Conservation (phyloP, 2,888 invertebrate genomes). For the Danaus chrysippus region DNA sequence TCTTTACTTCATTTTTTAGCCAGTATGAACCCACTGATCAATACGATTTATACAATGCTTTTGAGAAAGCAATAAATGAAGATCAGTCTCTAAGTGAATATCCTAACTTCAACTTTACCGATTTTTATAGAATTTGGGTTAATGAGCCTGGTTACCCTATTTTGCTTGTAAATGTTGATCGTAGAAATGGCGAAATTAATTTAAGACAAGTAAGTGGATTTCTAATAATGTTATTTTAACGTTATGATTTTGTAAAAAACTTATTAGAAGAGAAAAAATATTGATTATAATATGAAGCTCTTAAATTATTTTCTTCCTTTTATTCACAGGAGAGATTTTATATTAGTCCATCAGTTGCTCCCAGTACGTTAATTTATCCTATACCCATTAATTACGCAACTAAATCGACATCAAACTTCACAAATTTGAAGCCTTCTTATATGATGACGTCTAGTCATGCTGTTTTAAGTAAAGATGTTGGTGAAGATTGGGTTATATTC, state of each 20-base stretch:
- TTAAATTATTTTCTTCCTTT: neutral
- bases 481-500: conserved; percentile 80
- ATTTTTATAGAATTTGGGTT: conserved; percentile 81
- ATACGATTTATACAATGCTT: conserved; percentile 66
- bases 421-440: conserved; percentile 46
- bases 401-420: conserved; percentile 53
- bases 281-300: neutral
- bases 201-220: conserved; percentile 58
- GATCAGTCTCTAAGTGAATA: conserved; percentile 53
- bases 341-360: conserved; percentile 54
- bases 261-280: neutral
- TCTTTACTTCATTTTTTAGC: conserved; percentile 42
- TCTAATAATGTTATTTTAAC: neutral
- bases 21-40: conserved; percentile 67
- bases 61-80: conserved; percentile 56
- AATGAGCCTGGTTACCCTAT: conserved; percentile 81
- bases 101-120: conserved; percentile 53
- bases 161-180: conserved; percentile 68
- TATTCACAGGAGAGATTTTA: conserved; percentile 76
- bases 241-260: neutral
- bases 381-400: conserved; percentile 69
- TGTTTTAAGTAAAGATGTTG: conserved; percentile 44
- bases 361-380: conserved; percentile 57
- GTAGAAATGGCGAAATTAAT: conserved; percentile 48
- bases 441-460: conserved; percentile 71